phyloP scores from a whole-genome alignment of 1,140 invertebrate genomes.

The Globodera rostochiensis region DNA sequence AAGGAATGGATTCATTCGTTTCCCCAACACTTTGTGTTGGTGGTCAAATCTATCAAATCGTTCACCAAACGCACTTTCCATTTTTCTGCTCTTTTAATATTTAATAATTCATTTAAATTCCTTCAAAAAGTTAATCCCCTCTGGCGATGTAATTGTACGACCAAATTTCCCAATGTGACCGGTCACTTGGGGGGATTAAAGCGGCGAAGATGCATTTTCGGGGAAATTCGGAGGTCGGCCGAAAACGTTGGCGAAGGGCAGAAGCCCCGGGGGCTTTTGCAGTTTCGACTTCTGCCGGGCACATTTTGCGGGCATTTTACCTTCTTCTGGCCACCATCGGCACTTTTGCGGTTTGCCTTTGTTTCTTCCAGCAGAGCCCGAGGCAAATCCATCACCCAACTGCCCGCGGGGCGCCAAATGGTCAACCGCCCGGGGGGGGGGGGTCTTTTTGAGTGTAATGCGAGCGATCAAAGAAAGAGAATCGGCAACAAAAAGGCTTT shows the following conservation, averaged over 20 bases:
- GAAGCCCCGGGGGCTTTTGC: background rate
- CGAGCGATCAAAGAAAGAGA: background rate
- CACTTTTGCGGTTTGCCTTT: background rate
- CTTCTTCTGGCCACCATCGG: background rate
- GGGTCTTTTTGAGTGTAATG: background rate
- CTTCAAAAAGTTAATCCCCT: slow-evolving; percentile 3
- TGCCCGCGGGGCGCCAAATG: background rate
- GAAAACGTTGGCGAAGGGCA: background rate
- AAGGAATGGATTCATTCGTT: too few species aligned
- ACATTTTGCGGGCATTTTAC: background rate
- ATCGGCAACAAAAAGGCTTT: background rate
- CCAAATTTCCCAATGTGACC: background rate
- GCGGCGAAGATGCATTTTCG: background rate
- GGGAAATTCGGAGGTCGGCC: background rate
- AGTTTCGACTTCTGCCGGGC: background rate
- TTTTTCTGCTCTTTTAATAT: background rate
- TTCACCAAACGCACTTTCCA: background rate
- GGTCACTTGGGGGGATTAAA: background rate
- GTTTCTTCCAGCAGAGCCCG: background rate
- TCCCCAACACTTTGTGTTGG: too few species aligned
- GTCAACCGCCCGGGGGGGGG: background rate
- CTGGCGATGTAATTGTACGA: background rate
- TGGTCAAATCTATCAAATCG: too few species aligned
- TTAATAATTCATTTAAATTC: background rate
- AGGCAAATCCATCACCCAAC: background rate